Evolutionary conservation across 2,113 vertebrate species (phyloP).

Genomic region (Suncus etruscus): DNA sequence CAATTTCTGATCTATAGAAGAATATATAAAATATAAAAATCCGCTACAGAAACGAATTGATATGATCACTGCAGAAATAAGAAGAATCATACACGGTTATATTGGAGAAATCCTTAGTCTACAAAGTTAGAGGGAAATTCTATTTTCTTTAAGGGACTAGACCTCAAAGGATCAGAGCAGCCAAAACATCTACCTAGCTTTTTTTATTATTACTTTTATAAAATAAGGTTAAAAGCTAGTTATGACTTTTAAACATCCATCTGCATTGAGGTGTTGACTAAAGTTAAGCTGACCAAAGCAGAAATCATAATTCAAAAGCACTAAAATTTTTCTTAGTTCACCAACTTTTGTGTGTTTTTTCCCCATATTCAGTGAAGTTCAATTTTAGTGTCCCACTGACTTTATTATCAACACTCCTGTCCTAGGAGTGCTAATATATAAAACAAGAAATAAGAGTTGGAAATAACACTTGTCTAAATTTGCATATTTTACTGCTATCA

Average conservation of each 20-base stretch:
- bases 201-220: neutral
- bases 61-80: neutral
- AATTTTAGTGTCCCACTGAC: neutral
- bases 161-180: neutral
- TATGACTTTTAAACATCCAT: neutral
- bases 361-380: neutral
- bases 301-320: neutral
- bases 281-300: neutral
- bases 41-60: neutral
- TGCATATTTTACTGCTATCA: neutral
- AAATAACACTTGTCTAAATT: neutral
- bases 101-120: neutral
- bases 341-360: neutral
- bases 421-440: neutral
- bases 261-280: constrained; percentile 2
- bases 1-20: neutral
- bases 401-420: neutral
- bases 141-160: neutral
- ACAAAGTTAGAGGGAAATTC: neutral
- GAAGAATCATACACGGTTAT: neutral
- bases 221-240: neutral
- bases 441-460: neutral
- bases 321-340: neutral
- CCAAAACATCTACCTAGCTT: neutral
- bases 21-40: neutral